These are phyloP conservation scores for Megalurothrips usitatus DNA, from an alignment of 2,888 invertebrate genomes.

Conservation along the genomic window DNA sequence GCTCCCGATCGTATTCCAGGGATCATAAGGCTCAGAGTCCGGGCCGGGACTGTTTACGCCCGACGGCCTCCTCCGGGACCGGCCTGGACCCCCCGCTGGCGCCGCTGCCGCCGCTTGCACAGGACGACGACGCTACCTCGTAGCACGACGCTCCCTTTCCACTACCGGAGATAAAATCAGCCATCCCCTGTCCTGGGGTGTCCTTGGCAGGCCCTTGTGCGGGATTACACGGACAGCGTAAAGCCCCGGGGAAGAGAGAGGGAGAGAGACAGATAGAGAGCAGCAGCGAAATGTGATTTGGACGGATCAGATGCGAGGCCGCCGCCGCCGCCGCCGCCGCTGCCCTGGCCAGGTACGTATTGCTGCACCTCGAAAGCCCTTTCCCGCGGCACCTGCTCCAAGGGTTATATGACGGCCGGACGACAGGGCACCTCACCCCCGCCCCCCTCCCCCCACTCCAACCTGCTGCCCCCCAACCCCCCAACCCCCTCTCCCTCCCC, in stretches of 20 bases:
- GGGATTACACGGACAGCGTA: neutral
- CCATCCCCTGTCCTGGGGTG: neutral
- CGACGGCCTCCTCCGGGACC: too few species aligned
- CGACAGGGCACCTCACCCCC: too few species aligned
- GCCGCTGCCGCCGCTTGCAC: neutral
- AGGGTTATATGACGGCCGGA: neutral
- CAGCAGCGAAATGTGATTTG: constrained; percentile 12
- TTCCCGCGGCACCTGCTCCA: neutral
- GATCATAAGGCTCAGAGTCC: too few species aligned
- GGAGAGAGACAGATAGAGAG: too few species aligned
- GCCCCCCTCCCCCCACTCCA: too few species aligned
- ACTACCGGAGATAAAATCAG: constrained; percentile 7
- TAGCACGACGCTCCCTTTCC: neutral
- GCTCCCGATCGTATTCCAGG: too few species aligned
- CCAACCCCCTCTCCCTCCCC: neutral
- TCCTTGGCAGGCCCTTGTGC: constrained; percentile 8
- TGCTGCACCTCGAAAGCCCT: too few species aligned
- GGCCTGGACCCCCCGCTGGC: too few species aligned
- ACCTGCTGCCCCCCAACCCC: too few species aligned
- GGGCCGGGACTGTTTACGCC: too few species aligned
- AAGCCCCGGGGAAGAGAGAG: neutral
- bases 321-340: neutral
- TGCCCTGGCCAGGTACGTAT: too few species aligned
- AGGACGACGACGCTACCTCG: too few species aligned
- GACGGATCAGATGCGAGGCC: neutral